Base-by-base conservation (phyloP, 1,140 invertebrate species). In the Helicoverpa zea region DNA sequence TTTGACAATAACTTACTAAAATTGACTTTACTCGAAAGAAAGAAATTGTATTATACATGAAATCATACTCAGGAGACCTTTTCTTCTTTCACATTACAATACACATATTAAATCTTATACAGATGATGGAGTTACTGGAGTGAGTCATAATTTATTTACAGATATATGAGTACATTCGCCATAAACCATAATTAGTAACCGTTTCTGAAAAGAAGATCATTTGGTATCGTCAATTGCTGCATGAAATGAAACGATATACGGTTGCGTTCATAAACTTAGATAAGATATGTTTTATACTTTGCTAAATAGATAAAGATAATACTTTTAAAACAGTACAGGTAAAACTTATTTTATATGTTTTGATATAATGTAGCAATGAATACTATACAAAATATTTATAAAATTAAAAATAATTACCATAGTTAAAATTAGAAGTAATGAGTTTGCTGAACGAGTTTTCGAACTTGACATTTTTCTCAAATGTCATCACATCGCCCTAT, bases 401-500 rank as follows among this genome's bases (percentile, higher is more conserved):
- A 43, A 43, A 43, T 43, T 7, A 7, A 43, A 43, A 43, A 43
- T 43, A 43, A 9, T 43, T 43, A 7, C 9, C 35, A 1, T 43
- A 43, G 35, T 9, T 43, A 43, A 43, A 43, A 43, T 9, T 43
- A 43, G 9, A 5, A 43, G 35, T 43, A 9, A 5, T 9, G 35
- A 9, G 3, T n/a, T 43, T 51, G 9, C 14, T 7, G 29, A 49
- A 7, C 29, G 18, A 68, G 23, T 66, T 78, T 76, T 73, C 16
- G 70, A 81, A 81, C 83, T 52, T 83, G 66, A 76, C 79, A 66
- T 77, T 80, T 79, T 78, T 54, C 59, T 76, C 77, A 84, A 88
- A 84, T 85, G 86, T 87, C 86, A 86, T 83, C 79, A 80, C 84
- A 84, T 83, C 80, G 86, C 73, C 84, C 73, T 64, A 80, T 43